phyloP scores from a whole-genome alignment of 2,113 vertebrate genomes.

The Pyxicephalus adspersus region DNA sequence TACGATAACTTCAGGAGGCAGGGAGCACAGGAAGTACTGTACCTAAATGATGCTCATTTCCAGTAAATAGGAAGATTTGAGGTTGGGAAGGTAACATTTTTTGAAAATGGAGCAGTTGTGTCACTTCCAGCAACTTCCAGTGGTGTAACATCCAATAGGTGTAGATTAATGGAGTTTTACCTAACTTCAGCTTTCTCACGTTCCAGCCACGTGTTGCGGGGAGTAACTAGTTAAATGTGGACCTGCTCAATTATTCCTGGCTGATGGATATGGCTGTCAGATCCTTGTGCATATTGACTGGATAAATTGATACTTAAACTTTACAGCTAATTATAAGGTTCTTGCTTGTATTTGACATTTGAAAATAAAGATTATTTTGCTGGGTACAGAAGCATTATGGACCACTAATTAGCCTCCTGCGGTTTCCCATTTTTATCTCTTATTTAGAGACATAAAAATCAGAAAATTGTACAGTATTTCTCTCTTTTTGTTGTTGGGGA shows the following conservation, averaged over 20 bases:
- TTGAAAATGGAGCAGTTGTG: too few relatives aligned
- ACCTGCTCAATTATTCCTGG: conserved; percentile 10
- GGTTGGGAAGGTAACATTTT: too few relatives aligned
- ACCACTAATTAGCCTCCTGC: conserved; percentile 53
- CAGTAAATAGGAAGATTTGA: too few relatives aligned
- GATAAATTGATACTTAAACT: conserved; percentile 56
- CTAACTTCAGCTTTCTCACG: too few relatives aligned
- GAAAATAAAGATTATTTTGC: conserved; percentile 56
- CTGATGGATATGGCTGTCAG: conserved; percentile 51
- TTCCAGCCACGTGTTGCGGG: too few relatives aligned
- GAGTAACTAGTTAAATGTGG: conserved; percentile 28
- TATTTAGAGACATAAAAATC: conserved; percentile 50
- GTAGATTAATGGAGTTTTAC: too few relatives aligned
- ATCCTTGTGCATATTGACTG: conserved; percentile 52
- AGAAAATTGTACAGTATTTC: conserved; percentile 43
- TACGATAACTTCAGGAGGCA: too few relatives aligned
- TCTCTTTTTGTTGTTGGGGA: background rate
- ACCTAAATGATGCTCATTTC: too few relatives aligned
- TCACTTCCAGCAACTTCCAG: too few relatives aligned
- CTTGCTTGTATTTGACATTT: conserved; percentile 57
- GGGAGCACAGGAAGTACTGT: too few relatives aligned
- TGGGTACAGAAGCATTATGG: conserved; percentile 50
- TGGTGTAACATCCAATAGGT: too few relatives aligned
- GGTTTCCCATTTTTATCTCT: conserved; percentile 51
- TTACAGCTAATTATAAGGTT: conserved; percentile 56